Evolutionary conservation across 1,140 invertebrate genomes (phyloP), one percentile per base, ranked within the genome.

Genomic region (Whitmania pigra): DNA sequence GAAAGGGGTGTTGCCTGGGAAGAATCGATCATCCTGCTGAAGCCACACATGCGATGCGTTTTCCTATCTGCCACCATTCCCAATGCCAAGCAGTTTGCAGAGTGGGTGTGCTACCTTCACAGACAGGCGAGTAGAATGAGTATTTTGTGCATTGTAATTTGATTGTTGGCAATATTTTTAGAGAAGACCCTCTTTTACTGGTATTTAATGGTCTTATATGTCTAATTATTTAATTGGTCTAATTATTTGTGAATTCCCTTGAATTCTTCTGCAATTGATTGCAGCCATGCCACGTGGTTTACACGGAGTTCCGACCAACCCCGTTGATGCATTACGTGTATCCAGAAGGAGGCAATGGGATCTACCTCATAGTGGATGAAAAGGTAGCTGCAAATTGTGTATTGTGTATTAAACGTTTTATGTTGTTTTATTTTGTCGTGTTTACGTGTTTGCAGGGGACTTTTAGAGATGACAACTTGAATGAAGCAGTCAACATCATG

Each of bases 41-140:
- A 94, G 0, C 92, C 97, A 79, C 97, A 95, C 82, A 94, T 99
- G 0, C 93, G 94, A 79, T 97, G 94, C 82, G 96, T 99, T 11
- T 99, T 99, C 82, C 85, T 99, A 0, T 99, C 96, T 40, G 97
- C 97, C 29, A 99, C 97, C 0, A 99, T 99, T 79, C 97, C 97
- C 7, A 99, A 99, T 84, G 96, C 96, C 6, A 85, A 91, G 27
- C 95, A 87, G 79, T 99, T 99, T 84, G 94, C 90, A 15, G 94
- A 99, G 84, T 99, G 97, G 97, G 93, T 99, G 63, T 89, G 90
- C 73, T 89, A 95, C 83, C 85, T 99, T 27, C 96, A 99, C 82
- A 88, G 91, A 72, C 84, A 97, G 31, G 67, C 36, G 27, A 36
- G 29, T 13, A 63, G 22, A 13, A 7, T 15, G 9, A 49, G 9